Base-by-base conservation (phyloP, 64 coral and sea anemone genomes). In the Orbicella faveolata region DNA sequence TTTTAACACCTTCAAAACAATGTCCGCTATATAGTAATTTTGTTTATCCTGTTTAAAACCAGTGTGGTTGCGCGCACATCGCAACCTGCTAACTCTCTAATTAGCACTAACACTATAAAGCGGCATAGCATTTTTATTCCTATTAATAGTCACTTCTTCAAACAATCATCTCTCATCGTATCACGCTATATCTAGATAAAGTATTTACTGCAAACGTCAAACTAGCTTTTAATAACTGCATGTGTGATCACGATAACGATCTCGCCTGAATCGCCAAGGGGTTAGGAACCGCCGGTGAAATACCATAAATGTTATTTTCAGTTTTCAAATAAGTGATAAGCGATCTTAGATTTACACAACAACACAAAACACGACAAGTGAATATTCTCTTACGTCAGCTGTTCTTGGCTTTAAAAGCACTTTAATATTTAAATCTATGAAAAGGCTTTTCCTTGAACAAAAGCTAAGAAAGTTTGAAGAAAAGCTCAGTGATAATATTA, bases 1-100 rank as follows among this genome's bases (percentile, higher is more conserved):
- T 84, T 84, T 41, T 44, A 84, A 84, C 63, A 84, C 63, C 35
- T 66, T 52, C 9, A 36, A 1, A 63, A 85, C 73, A 52, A 68
- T 72, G 6, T 81, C 79, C 19, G 79, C 25, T 61, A 36, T 36
- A 34, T 21, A 79, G 52, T 79, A 25, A 79, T 79, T 79, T 30
- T 78, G 75, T 78, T 51, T 44, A 78, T 70, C n/a, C 21, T 70
- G 10, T 70, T 70, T 70, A 4, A 70, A 70, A 26, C 11, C 2
- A 8, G 21, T 70, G 67, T 26, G 21, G 67, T 70, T 23, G 7
- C 67, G 21, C 67, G 1, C 25, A 26, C 67, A 70, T 25, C 21
- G 21, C 10, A 26, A 70, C 67, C 61, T 41, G 80, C 61, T 13
- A 63, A 55, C 18, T 19, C 66, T 70, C n/a, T 30, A n/a, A 85